Conservation (phyloP, 2,888 invertebrate genomes). For the Conops quadrifasciatus region DNA sequence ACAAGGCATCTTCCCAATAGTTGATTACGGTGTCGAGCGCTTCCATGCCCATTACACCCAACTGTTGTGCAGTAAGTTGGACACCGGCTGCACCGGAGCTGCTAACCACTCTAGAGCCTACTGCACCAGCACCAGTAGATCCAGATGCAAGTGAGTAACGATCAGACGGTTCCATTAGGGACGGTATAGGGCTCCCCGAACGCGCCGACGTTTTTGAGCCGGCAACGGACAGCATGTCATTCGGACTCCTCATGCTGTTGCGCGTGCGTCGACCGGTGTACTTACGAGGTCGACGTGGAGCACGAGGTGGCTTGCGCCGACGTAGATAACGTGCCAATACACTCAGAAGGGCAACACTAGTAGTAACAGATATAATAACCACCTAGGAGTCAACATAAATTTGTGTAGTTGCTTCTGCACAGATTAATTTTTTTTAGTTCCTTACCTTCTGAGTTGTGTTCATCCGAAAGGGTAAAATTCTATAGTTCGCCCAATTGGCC, state of each 20-base stretch:
- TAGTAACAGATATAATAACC: conserved; percentile 64
- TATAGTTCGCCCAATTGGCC: conserved; percentile 52
- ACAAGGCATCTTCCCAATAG: conserved; percentile 94
- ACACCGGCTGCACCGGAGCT: conserved; percentile 63
- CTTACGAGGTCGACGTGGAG: conserved; percentile 70
- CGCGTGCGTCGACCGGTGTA: conserved; percentile 68
- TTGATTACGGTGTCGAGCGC: conserved; percentile 90
- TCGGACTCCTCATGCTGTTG: conserved; percentile 74
- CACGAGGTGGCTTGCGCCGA: conserved; percentile 73
- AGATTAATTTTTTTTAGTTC: not conserved
- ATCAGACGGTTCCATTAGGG: conserved; percentile 70
- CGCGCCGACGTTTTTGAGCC: conserved; percentile 72
- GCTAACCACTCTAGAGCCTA: conserved; percentile 40
- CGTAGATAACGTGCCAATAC: conserved; percentile 83
- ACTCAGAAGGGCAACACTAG: conserved; percentile 83
- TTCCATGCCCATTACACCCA: conserved; percentile 94
- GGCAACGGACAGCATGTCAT: conserved; percentile 74
- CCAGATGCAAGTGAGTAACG: conserved; percentile 75
- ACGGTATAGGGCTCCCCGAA: conserved; percentile 71
- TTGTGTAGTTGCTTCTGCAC: conserved; percentile 1
- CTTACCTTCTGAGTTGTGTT: conserved; percentile 63
- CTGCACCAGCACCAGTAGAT: conserved; percentile 69
- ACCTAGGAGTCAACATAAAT: conserved; percentile 58
- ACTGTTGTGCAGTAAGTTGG: conserved; percentile 83
- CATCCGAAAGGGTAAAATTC: conserved; percentile 59